A percentile compares a stretch with the other conserved stretches of the same genome.
Conservation (phyloP, 2,113 vertebrate species). For the Proterorhinus semilunaris region DNA sequence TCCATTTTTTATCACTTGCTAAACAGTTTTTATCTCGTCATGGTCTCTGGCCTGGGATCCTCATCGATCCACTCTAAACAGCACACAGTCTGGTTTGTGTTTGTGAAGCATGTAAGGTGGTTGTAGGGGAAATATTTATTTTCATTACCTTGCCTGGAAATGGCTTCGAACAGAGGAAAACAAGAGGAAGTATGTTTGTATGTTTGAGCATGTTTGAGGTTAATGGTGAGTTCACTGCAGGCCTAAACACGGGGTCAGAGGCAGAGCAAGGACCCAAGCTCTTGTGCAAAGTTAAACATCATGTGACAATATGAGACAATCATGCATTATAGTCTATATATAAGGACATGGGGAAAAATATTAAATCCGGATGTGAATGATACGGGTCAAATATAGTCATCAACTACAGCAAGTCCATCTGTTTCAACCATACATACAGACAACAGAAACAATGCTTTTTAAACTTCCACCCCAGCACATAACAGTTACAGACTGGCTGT, state of each 20-base stretch:
- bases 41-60: conserved; percentile 42
- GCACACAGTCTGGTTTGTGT: conserved; percentile 6
- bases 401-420: not conserved
- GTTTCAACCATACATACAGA: not conserved
- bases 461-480: no score
- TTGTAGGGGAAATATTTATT: not conserved
- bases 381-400: not conserved
- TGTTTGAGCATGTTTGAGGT: conserved; percentile 34
- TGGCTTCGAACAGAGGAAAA: not conserved
- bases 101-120: not conserved
- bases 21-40: conserved; percentile 59
- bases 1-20: conserved; percentile 46
- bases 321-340: not conserved
- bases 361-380: no score
- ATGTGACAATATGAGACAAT: not conserved
- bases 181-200: not conserved
- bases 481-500: no score
- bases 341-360: not conserved
- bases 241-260: conserved; percentile 50
- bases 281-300: conserved; percentile 33
- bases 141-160: not conserved
- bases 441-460: not conserved
- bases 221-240: conserved; percentile 42
- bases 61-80: conserved; percentile 35
- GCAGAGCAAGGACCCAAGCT: conserved; percentile 32